phyloP scores from a whole-genome alignment of 2,888 invertebrate species.

The Sarcophaga caerulescens region DNA sequence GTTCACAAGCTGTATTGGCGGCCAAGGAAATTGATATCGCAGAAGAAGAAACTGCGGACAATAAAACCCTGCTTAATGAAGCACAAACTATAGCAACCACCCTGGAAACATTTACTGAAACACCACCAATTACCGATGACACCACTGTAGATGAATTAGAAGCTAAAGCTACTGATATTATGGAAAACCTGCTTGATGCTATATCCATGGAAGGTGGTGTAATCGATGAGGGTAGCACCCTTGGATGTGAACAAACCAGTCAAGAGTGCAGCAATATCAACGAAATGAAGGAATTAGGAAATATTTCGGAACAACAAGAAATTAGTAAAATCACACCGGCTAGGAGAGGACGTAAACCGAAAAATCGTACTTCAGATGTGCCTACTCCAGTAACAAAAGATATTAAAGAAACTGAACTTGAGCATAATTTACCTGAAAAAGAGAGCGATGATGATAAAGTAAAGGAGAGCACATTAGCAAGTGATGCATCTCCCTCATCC shows the following conservation, averaged over 20 bases:
- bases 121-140: neutral
- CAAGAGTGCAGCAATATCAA: neutral
- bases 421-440: neutral
- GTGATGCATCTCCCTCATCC: neutral
- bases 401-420: neutral
- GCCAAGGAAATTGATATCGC: slow-evolving; percentile 49
- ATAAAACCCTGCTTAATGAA: neutral
- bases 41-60: slow-evolving; percentile 23
- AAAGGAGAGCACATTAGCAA: neutral
- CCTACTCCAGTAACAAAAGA: neutral
- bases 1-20: slow-evolving; percentile 69
- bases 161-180: neutral
- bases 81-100: neutral
- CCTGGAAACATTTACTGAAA: neutral
- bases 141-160: neutral
- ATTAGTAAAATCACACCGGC: slow-evolving; percentile 8
- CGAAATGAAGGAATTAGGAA: neutral
- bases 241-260: neutral
- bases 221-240: neutral
- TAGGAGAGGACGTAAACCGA: slow-evolving; percentile 52
- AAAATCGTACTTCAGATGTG: slow-evolving; percentile 39
- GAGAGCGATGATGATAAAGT: neutral
- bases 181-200: neutral
- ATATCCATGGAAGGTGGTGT: neutral
- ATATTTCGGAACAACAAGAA: slow-evolving; percentile 7